Conservation (phyloP, 37 sponge, comb jelly and placozoan genomes). For the Diacarnus erythraeanus region DNA sequence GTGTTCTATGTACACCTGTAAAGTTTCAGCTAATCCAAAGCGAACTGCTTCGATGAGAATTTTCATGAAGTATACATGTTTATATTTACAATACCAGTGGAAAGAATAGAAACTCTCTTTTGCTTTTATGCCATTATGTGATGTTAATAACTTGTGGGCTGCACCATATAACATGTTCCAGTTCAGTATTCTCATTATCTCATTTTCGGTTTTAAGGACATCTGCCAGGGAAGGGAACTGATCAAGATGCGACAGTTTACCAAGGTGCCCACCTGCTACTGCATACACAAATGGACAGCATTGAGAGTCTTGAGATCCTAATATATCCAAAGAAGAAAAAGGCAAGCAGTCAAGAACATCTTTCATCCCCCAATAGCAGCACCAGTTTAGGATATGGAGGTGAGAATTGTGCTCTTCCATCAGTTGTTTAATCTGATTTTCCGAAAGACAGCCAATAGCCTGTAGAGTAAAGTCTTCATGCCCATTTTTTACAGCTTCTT, state of each 20-base stretch:
- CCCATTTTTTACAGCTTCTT: slow-evolving; percentile 10
- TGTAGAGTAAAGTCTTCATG: slow-evolving; percentile 20
- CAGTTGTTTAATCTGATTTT: slow-evolving; percentile 4
- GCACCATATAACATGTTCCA: neutral
- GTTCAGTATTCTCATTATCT: neutral
- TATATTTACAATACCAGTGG: neutral
- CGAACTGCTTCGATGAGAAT: neutral
- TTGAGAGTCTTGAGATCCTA: neutral
- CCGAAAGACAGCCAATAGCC: slow-evolving; percentile 9
- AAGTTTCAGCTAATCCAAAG: neutral
- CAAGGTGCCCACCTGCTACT: slow-evolving; percentile 33
- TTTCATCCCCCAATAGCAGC: slow-evolving; percentile 73
- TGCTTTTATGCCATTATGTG: neutral
- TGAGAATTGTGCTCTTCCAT: neutral
- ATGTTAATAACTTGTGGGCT: neutral
- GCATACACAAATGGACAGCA: slow-evolving; percentile 35
- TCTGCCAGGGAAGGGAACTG: neutral
- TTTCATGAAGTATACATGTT: neutral
- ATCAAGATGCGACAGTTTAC: slow-evolving; percentile 4
- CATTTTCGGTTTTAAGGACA: neutral
- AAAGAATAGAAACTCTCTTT: neutral
- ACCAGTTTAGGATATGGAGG: slow-evolving; percentile 32
- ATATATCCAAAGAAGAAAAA: neutral
- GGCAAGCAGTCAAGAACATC: slow-evolving; percentile 40
- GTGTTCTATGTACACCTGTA: slow-evolving; percentile 1